Evolutionary conservation across 2,888 invertebrate species (phyloP).

Genomic region (Meteorus cinctellus): DNA sequence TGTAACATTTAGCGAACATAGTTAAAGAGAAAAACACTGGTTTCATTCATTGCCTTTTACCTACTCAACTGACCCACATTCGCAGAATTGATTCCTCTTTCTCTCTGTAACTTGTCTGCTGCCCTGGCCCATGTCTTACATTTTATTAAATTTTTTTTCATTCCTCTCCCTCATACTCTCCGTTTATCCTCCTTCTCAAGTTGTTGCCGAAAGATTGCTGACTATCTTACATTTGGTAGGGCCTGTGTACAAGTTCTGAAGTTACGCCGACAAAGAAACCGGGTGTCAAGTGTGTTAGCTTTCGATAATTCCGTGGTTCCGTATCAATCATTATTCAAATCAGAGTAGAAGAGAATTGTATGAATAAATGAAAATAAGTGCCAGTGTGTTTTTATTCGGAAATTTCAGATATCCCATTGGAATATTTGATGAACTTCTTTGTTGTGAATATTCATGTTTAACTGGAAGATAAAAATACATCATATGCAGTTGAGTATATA

Average conservation of each 20-base stretch:
- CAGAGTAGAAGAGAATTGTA: background rate
- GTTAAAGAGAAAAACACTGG: constrained; percentile 59
- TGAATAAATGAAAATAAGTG: background rate
- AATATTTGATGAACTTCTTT: constrained; percentile 1
- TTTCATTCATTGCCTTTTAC: constrained; percentile 60
- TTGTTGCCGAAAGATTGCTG: constrained; percentile 42
- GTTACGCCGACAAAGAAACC: constrained; percentile 51
- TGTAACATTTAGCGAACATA: constrained; percentile 33
- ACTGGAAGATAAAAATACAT: background rate
- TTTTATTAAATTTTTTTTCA: constrained; percentile 17
- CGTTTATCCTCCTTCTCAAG: constrained; percentile 22
- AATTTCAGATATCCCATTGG: background rate
- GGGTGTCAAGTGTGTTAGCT: constrained; percentile 37
- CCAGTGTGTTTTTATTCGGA: background rate
- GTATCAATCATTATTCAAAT: background rate
- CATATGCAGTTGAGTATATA: constrained; percentile 2
- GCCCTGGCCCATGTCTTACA: background rate
- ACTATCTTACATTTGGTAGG: constrained; percentile 1
- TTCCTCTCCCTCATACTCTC: constrained; percentile 4
- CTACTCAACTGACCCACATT: constrained; percentile 47
- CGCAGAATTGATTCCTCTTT: constrained; percentile 40
- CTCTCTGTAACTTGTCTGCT: constrained; percentile 40
- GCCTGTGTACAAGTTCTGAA: constrained; percentile 44
- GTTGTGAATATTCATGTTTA: background rate
- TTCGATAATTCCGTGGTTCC: background rate